Evolutionary conservation across 2,113 vertebrate species (phyloP), one percentile per base, ranked within the genome.

Genomic region (Tylochromis polylepis): DNA sequence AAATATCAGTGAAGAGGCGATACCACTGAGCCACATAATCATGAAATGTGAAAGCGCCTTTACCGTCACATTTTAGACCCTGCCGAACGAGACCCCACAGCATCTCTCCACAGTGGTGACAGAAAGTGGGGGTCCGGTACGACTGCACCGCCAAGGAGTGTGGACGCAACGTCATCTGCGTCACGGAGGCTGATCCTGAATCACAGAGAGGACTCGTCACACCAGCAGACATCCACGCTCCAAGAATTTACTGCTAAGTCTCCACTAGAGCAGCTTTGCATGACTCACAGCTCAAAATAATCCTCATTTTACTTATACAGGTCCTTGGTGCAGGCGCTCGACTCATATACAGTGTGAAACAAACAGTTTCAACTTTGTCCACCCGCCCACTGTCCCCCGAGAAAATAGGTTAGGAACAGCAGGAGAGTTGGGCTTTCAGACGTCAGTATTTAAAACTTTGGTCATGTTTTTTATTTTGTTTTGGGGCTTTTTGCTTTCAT

Each of bases 81-180:
- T 97, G 96, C 1, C 96, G 92, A 1, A 97, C 89, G 7, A 97
- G 92, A 2, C 96, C 96, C 96, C 96, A 97, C 38, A 97, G 87
- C 96, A 97, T 97, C 24, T 97, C 96, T 1, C 96, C 96, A 24
- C 96, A 97, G 92, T 96, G 94, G 90, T 96, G 92, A 41, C 96
- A 97, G 89, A 97, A 97, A 0, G 96, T 96, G 56, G 96, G 96
- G 1, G 92, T 94, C 56, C 95, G 95, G 92, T 97, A 97, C 8
- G 96, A 96, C 3, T 96, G 95, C 62, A 97, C 96, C 57, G 83
- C 87, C 88, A 97, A 92, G 5, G 94, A 83, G 93, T 97, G 96
- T 0, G 96, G 95, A 15, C 94, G 91, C 83, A 94, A 92, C 87
- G 93, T 94, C 72, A 94, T 79, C 91, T 95, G 90, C 0, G 94